A percentile compares a stretch with the other conserved stretches of the same genome.
Evolutionary conservation across 64 coral and sea anemone genomes (phyloP).

Genomic region (Stichodactyla mertensii): DNA sequence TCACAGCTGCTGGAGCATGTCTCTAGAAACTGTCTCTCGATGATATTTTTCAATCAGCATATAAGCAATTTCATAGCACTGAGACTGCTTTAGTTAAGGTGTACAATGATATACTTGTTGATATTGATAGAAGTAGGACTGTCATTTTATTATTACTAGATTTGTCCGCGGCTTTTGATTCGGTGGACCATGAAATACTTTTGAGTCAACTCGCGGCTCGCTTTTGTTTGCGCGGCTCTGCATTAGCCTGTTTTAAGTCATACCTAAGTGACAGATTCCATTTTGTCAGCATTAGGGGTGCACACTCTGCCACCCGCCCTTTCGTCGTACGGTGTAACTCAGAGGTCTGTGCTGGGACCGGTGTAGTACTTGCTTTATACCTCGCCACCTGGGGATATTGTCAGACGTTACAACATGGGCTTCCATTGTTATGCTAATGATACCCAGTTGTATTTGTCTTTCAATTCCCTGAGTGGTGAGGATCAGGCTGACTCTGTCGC

Average conservation of each 20-base stretch:
- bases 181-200: not conserved
- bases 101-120: slow-evolving; percentile 31
- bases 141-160: too few relatives aligned
- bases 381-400: slow-evolving; percentile 46
- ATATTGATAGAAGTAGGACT: too few relatives aligned
- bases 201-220: slow-evolving; percentile 40
- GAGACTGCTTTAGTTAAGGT: slow-evolving; percentile 19
- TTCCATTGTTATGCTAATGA: slow-evolving; percentile 31
- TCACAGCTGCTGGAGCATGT: slow-evolving; percentile 26
- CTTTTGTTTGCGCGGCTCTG: slow-evolving; percentile 42
- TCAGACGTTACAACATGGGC: slow-evolving; percentile 7
- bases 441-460: slow-evolving; percentile 20
- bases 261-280: slow-evolving; percentile 35
- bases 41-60: slow-evolving; percentile 35
- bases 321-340: slow-evolving; percentile 34
- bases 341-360: slow-evolving; percentile 46
- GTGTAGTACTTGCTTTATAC: slow-evolving; percentile 40
- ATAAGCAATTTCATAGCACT: not conserved
- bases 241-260: slow-evolving; percentile 51
- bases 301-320: slow-evolving; percentile 38
- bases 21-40: slow-evolving; percentile 31
- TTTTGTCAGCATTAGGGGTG: slow-evolving; percentile 35
- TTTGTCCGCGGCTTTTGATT: too few relatives aligned
- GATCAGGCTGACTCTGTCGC: slow-evolving; percentile 30
- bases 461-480: slow-evolving; percentile 28